Base-by-base conservation (phyloP, 2,797 vertebrate genomes). In the Gambelia wislizenii region DNA sequence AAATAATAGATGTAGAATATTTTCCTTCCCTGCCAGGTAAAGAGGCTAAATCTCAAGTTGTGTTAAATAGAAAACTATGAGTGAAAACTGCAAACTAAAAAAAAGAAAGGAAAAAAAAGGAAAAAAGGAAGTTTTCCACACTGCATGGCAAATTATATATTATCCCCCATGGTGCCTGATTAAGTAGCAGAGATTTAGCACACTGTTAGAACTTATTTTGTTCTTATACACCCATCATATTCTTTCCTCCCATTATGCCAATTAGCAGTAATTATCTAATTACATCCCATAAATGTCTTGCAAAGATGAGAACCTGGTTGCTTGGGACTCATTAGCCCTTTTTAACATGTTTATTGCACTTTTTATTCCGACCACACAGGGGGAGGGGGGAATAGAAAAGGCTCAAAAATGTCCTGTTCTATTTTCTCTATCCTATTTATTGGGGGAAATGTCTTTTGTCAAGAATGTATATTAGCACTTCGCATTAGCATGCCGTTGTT, bases 231-330 rank as follows among this genome's bases (percentile, higher is more conserved):
- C 39, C 49, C 88, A 67, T 18, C 67, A 56, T 90, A 88, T 84
- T 94, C 78, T 89, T 89, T 89, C 75, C 92, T 91, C 89, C 84
- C 92, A 91, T 92, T 89, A 89, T 89, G 91, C 84, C 91, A 95
- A 95, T 97, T 97, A 96, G 76, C 82, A 90, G 89, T 93, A 95
- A 96, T 96, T 95, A 96, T 93, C 83, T 95, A 94, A 96, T 93
- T 94, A 61, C 13, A 27, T 80, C 92, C 93, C 89, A 93, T 96
- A 94, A 95, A 95, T 92, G 70, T 95, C 87, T 94, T 92, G 2
- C 0, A 88, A 94, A 95, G 93, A 96, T 92, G 42, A 94, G 91
- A 83, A 89, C 93, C 22, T 89, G 90, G 81, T 54, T 95, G 82
- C 87, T 87, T 94, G 79, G 91, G 90, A 88, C 91, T 93, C 94